Conservation (phyloP, 1,140 invertebrate genomes). For the Carcinoscorpius rotundicauda region DNA sequence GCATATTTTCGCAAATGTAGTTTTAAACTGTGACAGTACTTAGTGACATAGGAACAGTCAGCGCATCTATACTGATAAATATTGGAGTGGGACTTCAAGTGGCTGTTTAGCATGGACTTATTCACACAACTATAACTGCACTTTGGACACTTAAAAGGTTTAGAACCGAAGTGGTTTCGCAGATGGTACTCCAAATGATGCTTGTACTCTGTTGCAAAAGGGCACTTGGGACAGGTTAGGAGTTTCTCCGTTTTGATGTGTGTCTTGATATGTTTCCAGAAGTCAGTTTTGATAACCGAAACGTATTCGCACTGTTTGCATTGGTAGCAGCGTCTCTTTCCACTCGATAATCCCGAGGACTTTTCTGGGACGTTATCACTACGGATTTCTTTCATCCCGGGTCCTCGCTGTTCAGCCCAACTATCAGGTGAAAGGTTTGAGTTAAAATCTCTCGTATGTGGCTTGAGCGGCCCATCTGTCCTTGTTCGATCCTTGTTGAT, state of each 20-base stretch:
- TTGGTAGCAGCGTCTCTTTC: no score
- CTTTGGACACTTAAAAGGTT: conserved; percentile 90
- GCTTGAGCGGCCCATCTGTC: no score
- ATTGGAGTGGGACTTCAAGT: conserved; percentile 95
- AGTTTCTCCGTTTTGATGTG: conserved; percentile 92
- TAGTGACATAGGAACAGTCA: conserved; percentile 93
- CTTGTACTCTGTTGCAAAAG: conserved; percentile 97
- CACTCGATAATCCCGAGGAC: no score
- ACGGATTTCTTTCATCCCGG: no score
- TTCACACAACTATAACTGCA: conserved; percentile 92
- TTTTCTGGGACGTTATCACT: no score
- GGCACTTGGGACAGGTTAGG: conserved; percentile 78
- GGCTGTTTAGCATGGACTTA: conserved; percentile 98
- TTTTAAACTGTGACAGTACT: conserved; percentile 96
- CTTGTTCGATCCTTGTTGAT: no score
- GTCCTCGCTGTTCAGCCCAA: no score
- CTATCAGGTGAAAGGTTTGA: no score
- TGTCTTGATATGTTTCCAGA: conserved; percentile 71
- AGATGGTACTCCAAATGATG: conserved; percentile 97
- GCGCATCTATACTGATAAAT: conserved; percentile 91
- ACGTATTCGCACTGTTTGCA: conserved; percentile 86
- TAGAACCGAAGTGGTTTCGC: conserved; percentile 86
- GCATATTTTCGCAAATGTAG: conserved; percentile 84
- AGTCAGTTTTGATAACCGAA: conserved; percentile 74
- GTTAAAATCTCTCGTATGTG: no score